A percentile compares a stretch with the other conserved stretches of the same genome.
phyloP scores from a whole-genome alignment of 2,888 invertebrate genomes.

The Agapostemon virescens region DNA sequence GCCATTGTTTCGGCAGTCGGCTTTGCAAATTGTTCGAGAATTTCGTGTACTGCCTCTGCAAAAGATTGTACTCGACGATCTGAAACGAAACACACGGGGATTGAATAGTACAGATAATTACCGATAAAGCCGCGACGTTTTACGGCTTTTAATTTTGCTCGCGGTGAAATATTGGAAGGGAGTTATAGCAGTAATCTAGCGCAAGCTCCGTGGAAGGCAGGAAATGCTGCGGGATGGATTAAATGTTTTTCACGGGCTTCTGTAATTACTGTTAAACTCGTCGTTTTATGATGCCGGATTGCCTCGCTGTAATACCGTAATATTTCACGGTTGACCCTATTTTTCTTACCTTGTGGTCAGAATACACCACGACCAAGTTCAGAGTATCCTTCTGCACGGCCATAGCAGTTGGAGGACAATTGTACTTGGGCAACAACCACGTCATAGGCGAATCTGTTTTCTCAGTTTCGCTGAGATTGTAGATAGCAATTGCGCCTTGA shows the following conservation, averaged over 20 bases:
- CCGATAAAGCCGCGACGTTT: conserved; percentile 35
- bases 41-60: conserved; percentile 83
- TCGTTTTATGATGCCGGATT: conserved; percentile 36
- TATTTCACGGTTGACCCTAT: conserved; percentile 7
- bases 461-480: conserved; percentile 79
- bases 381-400: conserved; percentile 84
- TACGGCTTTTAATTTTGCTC: conserved; percentile 57
- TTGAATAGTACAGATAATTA: conserved; percentile 15
- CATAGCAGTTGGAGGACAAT: conserved; percentile 87
- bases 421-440: conserved; percentile 87
- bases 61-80: conserved; percentile 89
- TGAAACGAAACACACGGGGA: conserved; percentile 76
- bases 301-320: conserved; percentile 29
- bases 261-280: conserved; percentile 52
- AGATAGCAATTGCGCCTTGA: conserved; percentile 85
- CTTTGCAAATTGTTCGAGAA: conserved; percentile 84
- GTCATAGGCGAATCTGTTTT: conserved; percentile 61
- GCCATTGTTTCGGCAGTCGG: conserved; percentile 83
- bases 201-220: conserved; percentile 21
- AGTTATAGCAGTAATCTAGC: conserved; percentile 55
- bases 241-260: conserved; percentile 56
- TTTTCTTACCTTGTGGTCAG: conserved; percentile 88
- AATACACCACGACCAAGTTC: conserved; percentile 87
- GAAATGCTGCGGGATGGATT: conserved; percentile 46
- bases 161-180: conserved; percentile 41